Percentiles rank a stretch among this genome's conserved stretches.
phyloP scores from a whole-genome alignment of 1,140 invertebrate species.

The Micrasema minimum region DNA sequence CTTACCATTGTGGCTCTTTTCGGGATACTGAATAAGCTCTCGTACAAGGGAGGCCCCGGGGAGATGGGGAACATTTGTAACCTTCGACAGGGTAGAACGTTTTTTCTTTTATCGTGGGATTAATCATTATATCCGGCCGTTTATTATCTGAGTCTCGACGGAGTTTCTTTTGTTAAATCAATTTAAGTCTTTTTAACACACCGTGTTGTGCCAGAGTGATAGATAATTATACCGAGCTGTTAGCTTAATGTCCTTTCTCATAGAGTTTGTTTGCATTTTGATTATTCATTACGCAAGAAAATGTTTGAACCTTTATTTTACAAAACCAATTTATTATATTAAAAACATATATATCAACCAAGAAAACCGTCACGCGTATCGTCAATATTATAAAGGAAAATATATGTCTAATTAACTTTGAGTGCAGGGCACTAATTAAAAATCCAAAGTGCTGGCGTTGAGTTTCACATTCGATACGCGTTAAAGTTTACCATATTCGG shows the following conservation, averaged over 20 bases:
- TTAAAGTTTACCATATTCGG: slow-evolving; percentile 9
- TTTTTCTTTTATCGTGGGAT: slow-evolving; percentile 33
- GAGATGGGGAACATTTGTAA: slow-evolving; percentile 49
- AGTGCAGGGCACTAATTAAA: slow-evolving; percentile 3
- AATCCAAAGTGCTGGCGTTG: slow-evolving; percentile 4
- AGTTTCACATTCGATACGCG: not conserved
- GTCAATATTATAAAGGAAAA: too few species aligned
- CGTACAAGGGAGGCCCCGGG: slow-evolving; percentile 31
- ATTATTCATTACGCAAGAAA: too few species aligned
- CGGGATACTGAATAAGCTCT: slow-evolving; percentile 51
- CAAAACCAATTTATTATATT: too few species aligned
- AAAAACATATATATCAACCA: too few species aligned
- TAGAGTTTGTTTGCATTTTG: too few species aligned
- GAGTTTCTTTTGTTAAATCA: slow-evolving; percentile 8
- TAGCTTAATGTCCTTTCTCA: too few species aligned
- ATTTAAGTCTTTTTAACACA: slow-evolving; percentile 12
- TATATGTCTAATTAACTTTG: too few species aligned
- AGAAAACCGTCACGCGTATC: too few species aligned
- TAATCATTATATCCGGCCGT: slow-evolving; percentile 34
- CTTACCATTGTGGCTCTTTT: slow-evolving; percentile 49
- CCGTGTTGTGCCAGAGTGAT: not conserved
- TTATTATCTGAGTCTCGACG: slow-evolving; percentile 24
- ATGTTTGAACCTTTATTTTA: too few species aligned
- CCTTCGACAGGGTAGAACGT: slow-evolving; percentile 43
- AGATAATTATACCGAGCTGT: not conserved